Conservation (phyloP, 2,113 vertebrate species). For the Pleuronectes platessa region DNA sequence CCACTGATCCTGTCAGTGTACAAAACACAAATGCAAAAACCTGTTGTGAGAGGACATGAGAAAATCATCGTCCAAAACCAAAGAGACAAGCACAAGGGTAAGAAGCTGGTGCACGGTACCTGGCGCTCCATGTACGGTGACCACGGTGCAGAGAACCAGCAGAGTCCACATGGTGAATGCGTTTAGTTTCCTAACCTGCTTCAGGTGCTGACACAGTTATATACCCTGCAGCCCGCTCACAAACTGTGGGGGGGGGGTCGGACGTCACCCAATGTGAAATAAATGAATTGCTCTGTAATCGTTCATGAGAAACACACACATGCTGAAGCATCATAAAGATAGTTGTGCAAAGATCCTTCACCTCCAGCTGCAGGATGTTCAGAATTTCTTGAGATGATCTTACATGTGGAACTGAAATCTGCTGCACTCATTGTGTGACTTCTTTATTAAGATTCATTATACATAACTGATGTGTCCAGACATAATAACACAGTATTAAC, state of each 20-base stretch:
- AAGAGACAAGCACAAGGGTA: background rate
- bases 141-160: slow-evolving; percentile 52
- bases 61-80: background rate
- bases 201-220: slow-evolving; percentile 44
- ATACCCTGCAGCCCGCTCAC: slow-evolving; percentile 34
- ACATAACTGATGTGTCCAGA: background rate
- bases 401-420: too few relatives aligned
- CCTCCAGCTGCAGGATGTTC: slow-evolving; percentile 25
- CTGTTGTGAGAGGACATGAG: too few relatives aligned
- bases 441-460: background rate
- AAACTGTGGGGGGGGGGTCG: background rate
- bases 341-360: background rate
- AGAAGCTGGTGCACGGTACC: slow-evolving; percentile 44
- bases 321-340: slow-evolving; percentile 52
- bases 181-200: slow-evolving; percentile 36
- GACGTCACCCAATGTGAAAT: background rate
- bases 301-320: slow-evolving; percentile 65
- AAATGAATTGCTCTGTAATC: background rate
- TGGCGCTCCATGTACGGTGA: slow-evolving; percentile 36
- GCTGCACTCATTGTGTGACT: too few relatives aligned
- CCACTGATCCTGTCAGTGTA: background rate
- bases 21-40: slow-evolving; percentile 3
- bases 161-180: slow-evolving; percentile 59
- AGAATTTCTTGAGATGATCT: slow-evolving; percentile 8
- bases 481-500: too few relatives aligned